These are phyloP conservation scores for Saturnia pavonia DNA, from an alignment of 2,888 invertebrate species.

Conservation along the genomic window DNA sequence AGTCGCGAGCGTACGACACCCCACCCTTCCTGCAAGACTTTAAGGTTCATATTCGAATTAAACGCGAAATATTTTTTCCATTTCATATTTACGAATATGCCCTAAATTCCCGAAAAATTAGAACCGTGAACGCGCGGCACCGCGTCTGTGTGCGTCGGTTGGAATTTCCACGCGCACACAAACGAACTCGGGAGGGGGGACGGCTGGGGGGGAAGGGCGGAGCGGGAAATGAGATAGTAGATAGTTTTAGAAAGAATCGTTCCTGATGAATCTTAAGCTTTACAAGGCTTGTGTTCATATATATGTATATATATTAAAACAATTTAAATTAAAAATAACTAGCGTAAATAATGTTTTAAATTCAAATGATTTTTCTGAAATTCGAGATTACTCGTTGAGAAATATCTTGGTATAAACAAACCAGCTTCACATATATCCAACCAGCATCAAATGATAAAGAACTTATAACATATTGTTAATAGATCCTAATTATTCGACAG, in stretches of 20 bases:
- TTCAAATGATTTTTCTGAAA: too few species aligned
- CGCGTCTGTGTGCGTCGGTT: conserved; percentile 60
- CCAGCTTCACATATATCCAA: too few species aligned
- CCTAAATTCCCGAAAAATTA: conserved; percentile 83
- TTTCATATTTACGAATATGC: conserved; percentile 83
- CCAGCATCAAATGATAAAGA: too few species aligned
- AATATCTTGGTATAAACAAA: too few species aligned
- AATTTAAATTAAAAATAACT: neutral
- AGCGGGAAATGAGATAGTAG: conserved; percentile 57
- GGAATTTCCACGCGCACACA: conserved; percentile 52
- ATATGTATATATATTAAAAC: neutral
- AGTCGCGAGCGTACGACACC: conserved; percentile 47
- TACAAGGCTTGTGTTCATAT: neutral
- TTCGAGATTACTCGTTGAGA: too few species aligned
- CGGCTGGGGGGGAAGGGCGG: conserved; percentile 33
- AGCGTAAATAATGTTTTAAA: too few species aligned
- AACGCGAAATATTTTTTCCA: conserved; percentile 80
- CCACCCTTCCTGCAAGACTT: conserved; percentile 41
- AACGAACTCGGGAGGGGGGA: conserved; percentile 39
- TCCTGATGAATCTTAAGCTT: conserved; percentile 6
- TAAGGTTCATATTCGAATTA: conserved; percentile 51
- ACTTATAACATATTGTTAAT: too few species aligned
- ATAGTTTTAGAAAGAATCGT: conserved; percentile 70
- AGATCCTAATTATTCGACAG: too few species aligned
- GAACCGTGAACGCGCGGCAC: conserved; percentile 79